A percentile compares a stretch with the other conserved stretches of the same genome.
phyloP scores from a whole-genome alignment of 2,113 vertebrate genomes.

The Ictalurus furcatus region DNA sequence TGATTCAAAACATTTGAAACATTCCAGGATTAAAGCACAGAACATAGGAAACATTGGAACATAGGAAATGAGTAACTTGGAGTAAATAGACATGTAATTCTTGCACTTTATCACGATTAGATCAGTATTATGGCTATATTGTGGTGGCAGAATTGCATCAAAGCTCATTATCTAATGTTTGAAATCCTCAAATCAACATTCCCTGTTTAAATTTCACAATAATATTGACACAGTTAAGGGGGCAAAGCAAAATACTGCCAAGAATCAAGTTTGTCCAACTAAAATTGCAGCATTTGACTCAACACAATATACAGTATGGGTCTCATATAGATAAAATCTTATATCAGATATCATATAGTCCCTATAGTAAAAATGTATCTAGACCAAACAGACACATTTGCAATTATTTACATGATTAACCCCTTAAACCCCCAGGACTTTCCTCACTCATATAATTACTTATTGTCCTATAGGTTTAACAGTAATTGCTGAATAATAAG shows the following conservation, averaged over 20 bases:
- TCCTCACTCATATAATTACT: neutral
- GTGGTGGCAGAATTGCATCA: neutral
- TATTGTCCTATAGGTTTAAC: neutral
- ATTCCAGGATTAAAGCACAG: too few species aligned
- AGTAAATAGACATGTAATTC: neutral
- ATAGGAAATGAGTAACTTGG: too few species aligned
- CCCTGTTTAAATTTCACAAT: slow-evolving; percentile 8
- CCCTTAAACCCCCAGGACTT: neutral
- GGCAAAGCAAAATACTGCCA: neutral
- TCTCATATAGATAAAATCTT: neutral
- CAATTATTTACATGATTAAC: neutral
- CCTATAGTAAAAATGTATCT: neutral
- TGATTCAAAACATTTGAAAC: too few species aligned
- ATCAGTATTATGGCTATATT: neutral
- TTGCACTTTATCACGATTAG: neutral
- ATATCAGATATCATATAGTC: neutral
- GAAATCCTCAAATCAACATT: neutral
- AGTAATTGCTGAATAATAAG: neutral
- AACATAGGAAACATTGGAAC: too few species aligned
- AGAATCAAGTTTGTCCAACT: neutral
- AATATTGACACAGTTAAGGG: neutral
- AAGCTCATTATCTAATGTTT: neutral
- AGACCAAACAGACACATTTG: neutral
- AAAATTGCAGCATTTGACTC: neutral
- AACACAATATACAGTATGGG: neutral